These are phyloP conservation scores for Heliconius aoede DNA, from an alignment of 2,888 invertebrate species.

Conservation along the genomic window DNA sequence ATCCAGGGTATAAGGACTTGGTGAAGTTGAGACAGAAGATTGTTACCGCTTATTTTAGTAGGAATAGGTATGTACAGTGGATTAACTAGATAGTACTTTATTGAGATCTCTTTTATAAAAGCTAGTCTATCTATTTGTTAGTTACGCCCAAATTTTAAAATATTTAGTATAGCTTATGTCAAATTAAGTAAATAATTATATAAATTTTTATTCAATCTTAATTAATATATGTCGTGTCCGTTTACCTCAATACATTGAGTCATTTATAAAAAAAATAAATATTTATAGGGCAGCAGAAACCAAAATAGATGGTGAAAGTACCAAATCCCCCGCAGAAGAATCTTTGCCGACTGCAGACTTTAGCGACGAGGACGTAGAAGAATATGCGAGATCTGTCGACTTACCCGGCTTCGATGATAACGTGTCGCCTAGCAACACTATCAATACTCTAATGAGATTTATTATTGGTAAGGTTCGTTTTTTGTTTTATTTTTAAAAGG, in stretches of 20 bases:
- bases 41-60: slow-evolving; percentile 72
- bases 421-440: slow-evolving; percentile 90
- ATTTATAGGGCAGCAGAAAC: slow-evolving; percentile 62
- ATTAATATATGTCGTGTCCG: no score
- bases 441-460: slow-evolving; percentile 87
- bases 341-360: slow-evolving; percentile 85
- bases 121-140: no score
- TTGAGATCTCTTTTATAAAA: no score
- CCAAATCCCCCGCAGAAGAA: slow-evolving; percentile 68
- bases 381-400: slow-evolving; percentile 89
- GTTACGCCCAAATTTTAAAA: no score
- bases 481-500: not conserved
- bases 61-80: slow-evolving; percentile 62
- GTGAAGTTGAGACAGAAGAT: slow-evolving; percentile 73
- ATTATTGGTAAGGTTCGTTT: slow-evolving; percentile 81
- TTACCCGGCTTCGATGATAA: slow-evolving; percentile 93
- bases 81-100: slow-evolving; percentile 13
- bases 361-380: slow-evolving; percentile 88
- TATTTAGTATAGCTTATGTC: no score
- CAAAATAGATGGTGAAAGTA: slow-evolving; percentile 64
- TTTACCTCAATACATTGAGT: no score
- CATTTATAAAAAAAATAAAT: not conserved
- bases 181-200: no score
- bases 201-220: no score
- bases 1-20: slow-evolving; percentile 71